A percentile compares a stretch with the other conserved stretches of the same genome.
These are phyloP conservation scores for Gortyna flavago DNA, from an alignment of 2,888 invertebrate species.

Conservation along the genomic window DNA sequence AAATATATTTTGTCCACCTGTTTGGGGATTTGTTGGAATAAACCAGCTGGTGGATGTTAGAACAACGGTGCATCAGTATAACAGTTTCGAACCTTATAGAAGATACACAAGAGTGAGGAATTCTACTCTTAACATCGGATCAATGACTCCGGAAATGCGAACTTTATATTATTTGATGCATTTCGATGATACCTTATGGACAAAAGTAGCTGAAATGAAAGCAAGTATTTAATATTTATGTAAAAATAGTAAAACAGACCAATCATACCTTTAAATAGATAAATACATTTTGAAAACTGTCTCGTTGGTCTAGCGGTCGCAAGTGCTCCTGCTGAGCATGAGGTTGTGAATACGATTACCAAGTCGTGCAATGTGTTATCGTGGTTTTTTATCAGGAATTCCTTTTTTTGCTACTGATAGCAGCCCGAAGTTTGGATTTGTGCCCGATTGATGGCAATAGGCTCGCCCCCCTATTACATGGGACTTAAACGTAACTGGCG, in stretches of 20 bases:
- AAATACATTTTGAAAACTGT: too few species aligned
- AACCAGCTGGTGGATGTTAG: slow-evolving; percentile 89
- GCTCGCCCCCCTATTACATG: too few species aligned
- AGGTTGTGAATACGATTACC: background rate
- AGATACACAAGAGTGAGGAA: slow-evolving; percentile 86
- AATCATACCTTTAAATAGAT: too few species aligned
- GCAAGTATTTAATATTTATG: slow-evolving; percentile 69
- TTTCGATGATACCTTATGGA: slow-evolving; percentile 82
- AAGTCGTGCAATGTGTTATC: background rate
- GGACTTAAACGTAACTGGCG: too few species aligned
- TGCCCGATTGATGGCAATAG: background rate
- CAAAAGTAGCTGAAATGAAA: slow-evolving; percentile 77
- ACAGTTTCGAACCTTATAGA: slow-evolving; percentile 86
- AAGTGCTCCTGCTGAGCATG: background rate
- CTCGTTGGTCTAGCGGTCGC: background rate
- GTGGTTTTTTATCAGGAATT: background rate
- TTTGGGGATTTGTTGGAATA: slow-evolving; percentile 91
- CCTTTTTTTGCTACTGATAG: too few species aligned
- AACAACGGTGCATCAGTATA: slow-evolving; percentile 88
- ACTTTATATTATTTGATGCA: slow-evolving; percentile 88
- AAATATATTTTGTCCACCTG: slow-evolving; percentile 90
- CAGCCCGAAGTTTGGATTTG: too few species aligned
- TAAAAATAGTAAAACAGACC: background rate
- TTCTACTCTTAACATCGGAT: slow-evolving; percentile 88
- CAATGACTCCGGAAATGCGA: slow-evolving; percentile 87